phyloP scores from a whole-genome alignment of 2,113 vertebrate genomes.

The Arenaria interpres region DNA sequence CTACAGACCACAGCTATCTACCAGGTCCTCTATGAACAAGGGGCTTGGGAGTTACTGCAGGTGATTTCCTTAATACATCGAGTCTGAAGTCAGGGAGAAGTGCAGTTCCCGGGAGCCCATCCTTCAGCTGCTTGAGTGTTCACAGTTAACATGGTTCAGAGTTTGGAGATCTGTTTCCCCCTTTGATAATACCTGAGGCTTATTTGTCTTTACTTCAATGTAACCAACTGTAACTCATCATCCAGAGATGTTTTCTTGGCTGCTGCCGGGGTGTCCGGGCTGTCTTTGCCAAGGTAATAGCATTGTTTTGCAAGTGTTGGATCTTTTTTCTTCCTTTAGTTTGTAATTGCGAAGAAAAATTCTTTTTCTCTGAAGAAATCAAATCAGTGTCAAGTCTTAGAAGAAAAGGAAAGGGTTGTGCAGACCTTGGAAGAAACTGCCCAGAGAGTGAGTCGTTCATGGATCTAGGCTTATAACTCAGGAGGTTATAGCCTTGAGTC shows the following conservation, averaged over 20 bases:
- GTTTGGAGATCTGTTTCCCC: neutral
- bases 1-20: neutral
- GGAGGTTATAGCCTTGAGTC: neutral
- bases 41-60: neutral
- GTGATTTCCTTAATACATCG: neutral
- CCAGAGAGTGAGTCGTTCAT: neutral
- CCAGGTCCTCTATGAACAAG: neutral
- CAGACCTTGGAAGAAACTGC: neutral
- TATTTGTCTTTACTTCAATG: neutral
- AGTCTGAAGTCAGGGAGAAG: neutral
- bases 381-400: neutral
- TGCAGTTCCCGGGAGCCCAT: neutral
- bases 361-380: neutral
- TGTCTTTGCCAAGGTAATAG: neutral
- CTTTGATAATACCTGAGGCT: slow-evolving; percentile 44
- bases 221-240: neutral
- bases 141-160: slow-evolving; percentile 3
- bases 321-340: neutral
- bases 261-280: neutral
- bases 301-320: neutral
- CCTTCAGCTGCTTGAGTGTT: slow-evolving; percentile 4
- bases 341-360: neutral
- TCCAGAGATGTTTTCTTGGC: neutral
- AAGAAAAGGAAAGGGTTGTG: neutral
- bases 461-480: neutral